Conservation (phyloP, 2,888 invertebrate genomes). For the Spisula solida region DNA sequence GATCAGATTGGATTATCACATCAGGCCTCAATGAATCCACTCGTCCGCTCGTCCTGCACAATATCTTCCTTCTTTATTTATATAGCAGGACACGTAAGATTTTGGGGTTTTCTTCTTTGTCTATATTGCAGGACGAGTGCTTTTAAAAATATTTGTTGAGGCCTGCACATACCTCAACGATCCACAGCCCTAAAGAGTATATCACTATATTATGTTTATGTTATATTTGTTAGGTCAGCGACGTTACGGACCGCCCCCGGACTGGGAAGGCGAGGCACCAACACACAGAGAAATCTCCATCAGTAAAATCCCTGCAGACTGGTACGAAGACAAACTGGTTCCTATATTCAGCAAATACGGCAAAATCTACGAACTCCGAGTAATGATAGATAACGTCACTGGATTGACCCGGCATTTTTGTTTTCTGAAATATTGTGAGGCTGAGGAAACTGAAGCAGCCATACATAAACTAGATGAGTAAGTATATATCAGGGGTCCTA, state of each 20-base stretch:
- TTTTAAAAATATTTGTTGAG: too few relatives aligned
- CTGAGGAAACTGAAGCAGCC: slow-evolving; percentile 58
- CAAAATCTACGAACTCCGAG: slow-evolving; percentile 60
- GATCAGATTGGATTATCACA: too few relatives aligned
- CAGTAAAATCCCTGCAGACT: slow-evolving; percentile 59
- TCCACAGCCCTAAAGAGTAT: too few relatives aligned
- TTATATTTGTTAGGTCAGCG: slow-evolving; percentile 53
- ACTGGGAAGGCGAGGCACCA: slow-evolving; percentile 62
- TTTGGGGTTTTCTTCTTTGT: too few relatives aligned
- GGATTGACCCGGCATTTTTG: slow-evolving; percentile 67
- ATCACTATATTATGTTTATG: too few relatives aligned
- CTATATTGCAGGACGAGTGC: too few relatives aligned
- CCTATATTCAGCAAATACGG: slow-evolving; percentile 66
- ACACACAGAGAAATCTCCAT: slow-evolving; percentile 57
- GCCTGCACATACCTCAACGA: too few relatives aligned
- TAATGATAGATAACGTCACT: slow-evolving; percentile 64
- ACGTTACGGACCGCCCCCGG: slow-evolving; percentile 67
- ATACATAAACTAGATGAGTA: slow-evolving; percentile 59
- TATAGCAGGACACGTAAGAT: too few relatives aligned
- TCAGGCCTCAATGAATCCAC: too few relatives aligned
- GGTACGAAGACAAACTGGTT: slow-evolving; percentile 70
- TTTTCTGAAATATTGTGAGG: slow-evolving; percentile 65
- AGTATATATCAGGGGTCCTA: background rate
- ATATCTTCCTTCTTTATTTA: too few relatives aligned
- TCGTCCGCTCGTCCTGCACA: too few relatives aligned